phyloP scores from a whole-genome alignment of 92 coral and sea anemone species.

The Porites rus region DNA sequence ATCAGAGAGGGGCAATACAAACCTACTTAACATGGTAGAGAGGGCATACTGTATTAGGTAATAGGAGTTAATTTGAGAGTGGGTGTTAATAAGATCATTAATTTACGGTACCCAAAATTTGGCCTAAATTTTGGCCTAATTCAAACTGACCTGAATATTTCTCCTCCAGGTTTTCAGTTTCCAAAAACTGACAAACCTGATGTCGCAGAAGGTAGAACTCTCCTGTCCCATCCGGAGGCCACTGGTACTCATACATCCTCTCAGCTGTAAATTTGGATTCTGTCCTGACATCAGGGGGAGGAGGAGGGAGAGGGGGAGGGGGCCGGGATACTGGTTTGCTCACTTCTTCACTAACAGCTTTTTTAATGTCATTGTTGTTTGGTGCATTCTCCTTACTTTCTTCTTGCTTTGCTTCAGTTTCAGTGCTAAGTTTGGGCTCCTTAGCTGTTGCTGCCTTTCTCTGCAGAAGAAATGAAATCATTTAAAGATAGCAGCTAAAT shows the following conservation, averaged over 20 bases:
- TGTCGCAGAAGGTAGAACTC: slow-evolving; percentile 77
- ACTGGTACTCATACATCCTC: slow-evolving; percentile 83
- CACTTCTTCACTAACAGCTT: slow-evolving; percentile 4
- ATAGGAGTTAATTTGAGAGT: too few relatives aligned
- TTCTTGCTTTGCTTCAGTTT: slow-evolving; percentile 18
- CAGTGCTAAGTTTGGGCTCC: slow-evolving; percentile 26
- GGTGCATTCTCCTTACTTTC: slow-evolving; percentile 1
- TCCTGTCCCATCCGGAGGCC: slow-evolving; percentile 96
- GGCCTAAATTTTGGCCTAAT: too few relatives aligned
- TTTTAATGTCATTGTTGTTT: not conserved
- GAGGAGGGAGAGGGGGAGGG: not conserved
- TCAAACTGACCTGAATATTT: slow-evolving; percentile 71
- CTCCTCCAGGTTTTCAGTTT: slow-evolving; percentile 55
- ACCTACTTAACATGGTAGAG: too few relatives aligned
- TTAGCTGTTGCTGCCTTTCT: slow-evolving; percentile 31
- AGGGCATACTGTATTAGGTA: too few relatives aligned
- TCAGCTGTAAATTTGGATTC: slow-evolving; percentile 36
- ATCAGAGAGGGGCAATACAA: too few relatives aligned
- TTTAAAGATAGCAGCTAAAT: too few relatives aligned
- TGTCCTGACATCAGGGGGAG: slow-evolving; percentile 12
- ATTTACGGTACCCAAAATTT: not conserved
- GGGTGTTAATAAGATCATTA: too few relatives aligned
- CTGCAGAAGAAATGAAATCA: not conserved
- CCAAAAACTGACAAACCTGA: slow-evolving; percentile 89
- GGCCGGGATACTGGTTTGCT: slow-evolving; percentile 15